Conservation (phyloP, 2,113 vertebrate species). For the Synodontis membranacea region DNA sequence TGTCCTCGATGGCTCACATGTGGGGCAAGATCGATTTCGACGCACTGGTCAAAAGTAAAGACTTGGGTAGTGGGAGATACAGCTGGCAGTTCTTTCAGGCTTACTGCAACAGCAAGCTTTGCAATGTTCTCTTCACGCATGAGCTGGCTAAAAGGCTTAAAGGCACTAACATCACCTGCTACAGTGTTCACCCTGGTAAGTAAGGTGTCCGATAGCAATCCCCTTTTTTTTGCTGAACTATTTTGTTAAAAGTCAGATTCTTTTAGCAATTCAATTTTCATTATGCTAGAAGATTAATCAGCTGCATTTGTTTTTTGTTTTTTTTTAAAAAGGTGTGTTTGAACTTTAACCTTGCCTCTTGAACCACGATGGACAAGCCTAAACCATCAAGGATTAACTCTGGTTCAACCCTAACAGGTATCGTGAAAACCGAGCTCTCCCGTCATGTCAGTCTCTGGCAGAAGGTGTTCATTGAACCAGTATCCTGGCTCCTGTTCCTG, state of each 20-base stretch:
- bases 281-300: not conserved
- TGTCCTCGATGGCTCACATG: constrained; percentile 78
- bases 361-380: not conserved
- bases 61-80: constrained; percentile 66
- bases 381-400: not conserved
- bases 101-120: constrained; percentile 89
- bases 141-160: constrained; percentile 80
- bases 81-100: constrained; percentile 74
- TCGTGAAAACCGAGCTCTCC: constrained; percentile 67
- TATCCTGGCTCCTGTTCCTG: constrained; percentile 64
- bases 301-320: not conserved
- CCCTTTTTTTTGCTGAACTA: no score
- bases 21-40: constrained; percentile 74
- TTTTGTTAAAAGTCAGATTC: no score
- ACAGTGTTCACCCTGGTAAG: constrained; percentile 74
- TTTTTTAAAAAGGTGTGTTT: not conserved
- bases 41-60: constrained; percentile 57
- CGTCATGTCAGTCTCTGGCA: constrained; percentile 69
- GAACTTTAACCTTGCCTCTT: not conserved
- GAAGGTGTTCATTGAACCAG: constrained; percentile 66
- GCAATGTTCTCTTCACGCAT: constrained; percentile 70
- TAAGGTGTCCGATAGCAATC: no score
- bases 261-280: not conserved
- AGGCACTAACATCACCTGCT: constrained; percentile 80
- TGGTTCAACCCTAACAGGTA: constrained; percentile 47